A percentile compares a stretch with the other conserved stretches of the same genome.
Evolutionary conservation across 23 tunicate species (phyloP).

Genomic region (Diplosoma virens): DNA sequence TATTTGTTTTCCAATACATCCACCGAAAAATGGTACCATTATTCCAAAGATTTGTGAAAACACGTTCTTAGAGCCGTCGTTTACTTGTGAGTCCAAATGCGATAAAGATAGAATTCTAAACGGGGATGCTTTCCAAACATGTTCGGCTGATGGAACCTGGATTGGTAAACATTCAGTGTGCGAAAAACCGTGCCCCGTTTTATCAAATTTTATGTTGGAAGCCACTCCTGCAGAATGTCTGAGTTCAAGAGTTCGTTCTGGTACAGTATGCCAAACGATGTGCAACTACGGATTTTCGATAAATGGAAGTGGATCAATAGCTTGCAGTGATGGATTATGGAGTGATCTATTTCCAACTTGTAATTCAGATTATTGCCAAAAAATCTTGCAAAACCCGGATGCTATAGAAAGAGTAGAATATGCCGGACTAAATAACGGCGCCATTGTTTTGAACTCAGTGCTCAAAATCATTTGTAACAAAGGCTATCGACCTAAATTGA

Average conservation of each 20-base stretch:
- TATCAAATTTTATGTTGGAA: neutral
- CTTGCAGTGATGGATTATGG: neutral
- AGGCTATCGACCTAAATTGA: neutral
- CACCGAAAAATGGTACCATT: neutral
- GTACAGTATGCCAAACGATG: neutral
- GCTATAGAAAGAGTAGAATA: neutral
- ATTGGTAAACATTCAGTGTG: neutral
- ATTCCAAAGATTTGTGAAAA: neutral
- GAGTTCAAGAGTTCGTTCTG: no score
- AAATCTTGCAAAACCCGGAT: neutral
- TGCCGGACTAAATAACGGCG: neutral
- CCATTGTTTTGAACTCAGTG: neutral
- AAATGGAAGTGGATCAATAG: neutral
- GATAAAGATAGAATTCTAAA: neutral
- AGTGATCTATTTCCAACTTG: neutral
- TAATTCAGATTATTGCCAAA: neutral
- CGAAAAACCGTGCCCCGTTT: neutral
- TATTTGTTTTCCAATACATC: neutral
- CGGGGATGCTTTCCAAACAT: neutral
- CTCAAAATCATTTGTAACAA: neutral
- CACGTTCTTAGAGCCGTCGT: neutral
- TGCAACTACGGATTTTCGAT: neutral
- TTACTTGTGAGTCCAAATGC: neutral
- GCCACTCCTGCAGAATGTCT: no score
- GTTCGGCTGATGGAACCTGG: constrained; percentile 3